phyloP scores from a whole-genome alignment of 2,797 vertebrate genomes.

The Danio choprae region DNA sequence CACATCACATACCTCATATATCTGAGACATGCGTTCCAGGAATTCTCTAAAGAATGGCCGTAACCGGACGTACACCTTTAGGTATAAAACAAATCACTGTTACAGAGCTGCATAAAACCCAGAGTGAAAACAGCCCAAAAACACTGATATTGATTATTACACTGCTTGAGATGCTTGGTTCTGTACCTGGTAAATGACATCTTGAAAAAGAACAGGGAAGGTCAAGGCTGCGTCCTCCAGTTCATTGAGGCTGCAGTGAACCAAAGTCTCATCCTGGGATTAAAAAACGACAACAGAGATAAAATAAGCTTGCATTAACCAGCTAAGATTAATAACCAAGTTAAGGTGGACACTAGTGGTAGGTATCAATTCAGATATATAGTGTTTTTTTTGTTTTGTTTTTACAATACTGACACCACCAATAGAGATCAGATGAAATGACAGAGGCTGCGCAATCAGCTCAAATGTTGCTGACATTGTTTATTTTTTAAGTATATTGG shows the following conservation, averaged over 20 bases:
- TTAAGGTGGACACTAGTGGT: too few species aligned
- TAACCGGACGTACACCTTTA: slow-evolving; percentile 87
- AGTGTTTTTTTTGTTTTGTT: too few species aligned
- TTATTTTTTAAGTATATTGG: too few species aligned
- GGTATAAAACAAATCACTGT: slow-evolving; percentile 7
- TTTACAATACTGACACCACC: too few species aligned
- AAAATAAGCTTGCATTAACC: background rate
- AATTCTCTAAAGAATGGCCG: slow-evolving; percentile 90
- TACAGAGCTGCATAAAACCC: background rate
- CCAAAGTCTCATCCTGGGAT: slow-evolving; percentile 87
- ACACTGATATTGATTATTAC: background rate
- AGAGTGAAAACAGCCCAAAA: background rate
- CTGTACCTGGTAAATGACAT: slow-evolving; percentile 87
- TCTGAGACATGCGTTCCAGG: slow-evolving; percentile 89
- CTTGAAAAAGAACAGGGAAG: slow-evolving; percentile 85
- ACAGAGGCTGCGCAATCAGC: too few species aligned
- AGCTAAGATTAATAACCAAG: too few species aligned
- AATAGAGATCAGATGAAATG: too few species aligned
- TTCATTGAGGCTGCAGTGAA: slow-evolving; percentile 89
- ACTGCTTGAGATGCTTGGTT: background rate
- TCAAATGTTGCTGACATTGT: too few species aligned
- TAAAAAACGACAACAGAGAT: background rate
- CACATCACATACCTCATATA: slow-evolving; percentile 83
- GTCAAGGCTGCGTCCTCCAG: slow-evolving; percentile 81
- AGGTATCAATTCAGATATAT: too few species aligned